phyloP scores from a whole-genome alignment of 2,888 invertebrate species.

The Clanis bilineata region DNA sequence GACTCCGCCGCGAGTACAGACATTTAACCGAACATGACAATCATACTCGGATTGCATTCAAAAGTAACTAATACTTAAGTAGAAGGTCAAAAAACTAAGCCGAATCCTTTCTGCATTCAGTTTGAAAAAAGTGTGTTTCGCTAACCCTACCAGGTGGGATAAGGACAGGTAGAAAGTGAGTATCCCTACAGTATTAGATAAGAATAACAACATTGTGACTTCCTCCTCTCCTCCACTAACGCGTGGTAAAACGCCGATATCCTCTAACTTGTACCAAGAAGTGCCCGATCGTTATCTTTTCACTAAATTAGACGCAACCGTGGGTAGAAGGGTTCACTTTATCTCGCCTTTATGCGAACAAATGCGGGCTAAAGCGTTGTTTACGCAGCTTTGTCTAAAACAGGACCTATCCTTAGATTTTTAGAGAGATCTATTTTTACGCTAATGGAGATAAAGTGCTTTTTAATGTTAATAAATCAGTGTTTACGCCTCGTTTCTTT shows the following conservation, averaged over 20 bases:
- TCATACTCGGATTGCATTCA: no score
- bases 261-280: conserved; percentile 37
- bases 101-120: no score
- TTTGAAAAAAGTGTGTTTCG: no score
- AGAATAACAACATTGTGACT: no score
- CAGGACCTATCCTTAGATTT: conserved; percentile 12
- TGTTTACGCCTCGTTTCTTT: neutral
- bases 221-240: no score
- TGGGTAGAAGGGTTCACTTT: conserved; percentile 53
- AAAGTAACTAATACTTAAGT: no score
- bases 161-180: no score
- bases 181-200: neutral
- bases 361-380: conserved; percentile 55
- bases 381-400: conserved; percentile 31
- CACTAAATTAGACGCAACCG: conserved; percentile 60
- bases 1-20: no score
- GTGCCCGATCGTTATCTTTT: conserved; percentile 54
- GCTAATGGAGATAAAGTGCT: neutral
- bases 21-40: no score
- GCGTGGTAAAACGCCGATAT: neutral
- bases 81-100: no score
- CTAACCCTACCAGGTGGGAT: no score
- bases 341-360: conserved; percentile 57
- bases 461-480: neutral
- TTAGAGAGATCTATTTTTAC: neutral